Base-by-base conservation (phyloP, 2,888 invertebrate genomes). In the Rhingia campestris region DNA sequence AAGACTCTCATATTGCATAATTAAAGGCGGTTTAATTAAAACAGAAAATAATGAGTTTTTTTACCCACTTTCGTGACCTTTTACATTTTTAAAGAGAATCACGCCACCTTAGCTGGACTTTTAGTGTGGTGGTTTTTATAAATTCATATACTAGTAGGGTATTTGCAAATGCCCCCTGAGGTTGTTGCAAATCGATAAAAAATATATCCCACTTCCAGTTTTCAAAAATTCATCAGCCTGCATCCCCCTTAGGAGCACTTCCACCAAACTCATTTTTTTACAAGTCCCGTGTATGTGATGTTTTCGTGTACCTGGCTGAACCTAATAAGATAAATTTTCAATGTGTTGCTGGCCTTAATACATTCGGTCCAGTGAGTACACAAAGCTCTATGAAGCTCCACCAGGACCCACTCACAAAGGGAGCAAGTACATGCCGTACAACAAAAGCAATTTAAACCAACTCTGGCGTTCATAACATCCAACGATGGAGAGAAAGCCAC, bases 181-280 rank as follows among this genome's bases (percentile, higher is more conserved):
- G 9, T 10, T 10, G 10, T 59, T 53, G 12, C 7, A 32, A 56
- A 74, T 58, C 33, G 49, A 67, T 63, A 58, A 63, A 47, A 64
- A 56, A 56, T 37, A 10, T 53, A 69, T 49, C 22, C 22, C 9
- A 10, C 58, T 39, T 56, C 41, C 77, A 81, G 77, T 81, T 81
- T 81, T 59, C 54, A 45, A 72, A 81, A 41, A 56, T 22, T 22
- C 22, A 22, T 43, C 35, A 22, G 10, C 43, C 47, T 30, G 45
- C 30, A 49, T 45, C 56, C 35, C 47, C 22, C 45, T 9, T 2
- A 22, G 39, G 56, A 53, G 45, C 63, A 53, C 69, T 82, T 82
- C 73, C 45, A 54, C 22, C 45, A 53, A 73, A 74, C 79, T 61
- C 74, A 80, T 84, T 80, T 80, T 84, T 64, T 70, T 75, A 75